These are phyloP conservation scores for Argyrosomus regius DNA, from an alignment of 2,797 vertebrate genomes.

Conservation along the genomic window DNA sequence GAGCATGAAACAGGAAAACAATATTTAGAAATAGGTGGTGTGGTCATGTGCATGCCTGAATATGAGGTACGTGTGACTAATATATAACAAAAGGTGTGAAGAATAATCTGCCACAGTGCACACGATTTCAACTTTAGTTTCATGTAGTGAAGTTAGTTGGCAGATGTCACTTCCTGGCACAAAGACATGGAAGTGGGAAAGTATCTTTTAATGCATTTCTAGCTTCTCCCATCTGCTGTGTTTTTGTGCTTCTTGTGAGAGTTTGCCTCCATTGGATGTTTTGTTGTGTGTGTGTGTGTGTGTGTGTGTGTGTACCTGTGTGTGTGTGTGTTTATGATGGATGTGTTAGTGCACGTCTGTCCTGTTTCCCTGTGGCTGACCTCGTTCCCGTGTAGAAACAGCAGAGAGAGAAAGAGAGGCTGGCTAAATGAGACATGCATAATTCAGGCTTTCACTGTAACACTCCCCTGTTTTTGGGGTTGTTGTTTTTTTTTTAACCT, in stretches of 20 bases:
- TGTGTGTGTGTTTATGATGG: conserved; percentile 8
- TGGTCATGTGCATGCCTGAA: neutral
- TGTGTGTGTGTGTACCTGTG: neutral
- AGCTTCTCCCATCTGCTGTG: neutral
- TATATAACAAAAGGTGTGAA: neutral
- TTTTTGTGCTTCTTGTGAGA: neutral
- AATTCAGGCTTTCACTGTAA: conserved; percentile 61
- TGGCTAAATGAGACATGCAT: conserved; percentile 68
- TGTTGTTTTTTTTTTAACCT: neutral
- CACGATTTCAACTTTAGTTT: neutral
- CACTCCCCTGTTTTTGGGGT: conserved; percentile 17
- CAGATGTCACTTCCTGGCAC: neutral
- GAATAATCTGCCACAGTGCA: neutral
- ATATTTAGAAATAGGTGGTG: neutral
- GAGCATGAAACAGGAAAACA: neutral
- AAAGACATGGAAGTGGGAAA: neutral
- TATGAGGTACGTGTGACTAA: neutral
- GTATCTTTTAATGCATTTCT: neutral
- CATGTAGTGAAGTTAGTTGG: neutral
- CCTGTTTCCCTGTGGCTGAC: conserved; percentile 58
- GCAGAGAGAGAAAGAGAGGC: conserved; percentile 42
- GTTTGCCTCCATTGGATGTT: neutral
- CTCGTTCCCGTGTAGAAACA: conserved; percentile 55
- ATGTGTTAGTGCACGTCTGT: conserved; percentile 15
- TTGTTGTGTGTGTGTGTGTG: neutral